Evolutionary conservation across 1,140 invertebrate genomes (phyloP).

Genomic region (Habropoda laboriosa): DNA sequence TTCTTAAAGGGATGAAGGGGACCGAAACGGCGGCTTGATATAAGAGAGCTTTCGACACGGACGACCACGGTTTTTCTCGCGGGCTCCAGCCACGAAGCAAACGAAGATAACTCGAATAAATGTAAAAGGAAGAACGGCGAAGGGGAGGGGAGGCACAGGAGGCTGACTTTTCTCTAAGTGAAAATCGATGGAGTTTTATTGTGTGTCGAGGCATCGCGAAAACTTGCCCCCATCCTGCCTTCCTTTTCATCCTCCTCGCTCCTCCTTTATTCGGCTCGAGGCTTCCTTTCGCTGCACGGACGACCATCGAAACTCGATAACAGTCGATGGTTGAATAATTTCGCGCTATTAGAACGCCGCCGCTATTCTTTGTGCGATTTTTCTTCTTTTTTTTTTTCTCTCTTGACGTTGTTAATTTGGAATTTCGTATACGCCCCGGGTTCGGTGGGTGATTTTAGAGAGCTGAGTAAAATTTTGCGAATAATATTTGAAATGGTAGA

Average conservation of each 20-base stretch:
- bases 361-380: background rate
- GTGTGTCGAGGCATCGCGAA: conserved; percentile 45
- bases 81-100: conserved; percentile 46
- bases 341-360: background rate
- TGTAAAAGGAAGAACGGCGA: conserved; percentile 64
- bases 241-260: background rate
- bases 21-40: conserved; percentile 6
- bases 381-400: too few species aligned
- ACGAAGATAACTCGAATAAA: conserved; percentile 72
- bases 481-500: too few species aligned
- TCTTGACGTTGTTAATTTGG: too few species aligned
- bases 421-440: too few species aligned
- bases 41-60: conserved; percentile 16
- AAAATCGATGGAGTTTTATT: conserved; percentile 74
- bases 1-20: conserved; percentile 52
- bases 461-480: too few species aligned
- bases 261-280: background rate
- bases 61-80: background rate
- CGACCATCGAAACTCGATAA: conserved; percentile 39
- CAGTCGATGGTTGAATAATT: conserved; percentile 18
- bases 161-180: conserved; percentile 71
- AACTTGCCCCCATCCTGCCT: background rate
- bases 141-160: too few species aligned
- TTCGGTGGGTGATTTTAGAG: too few species aligned
- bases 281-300: background rate